Base-by-base conservation (phyloP, 2,888 invertebrate species). In the Harpalus rubripes region DNA sequence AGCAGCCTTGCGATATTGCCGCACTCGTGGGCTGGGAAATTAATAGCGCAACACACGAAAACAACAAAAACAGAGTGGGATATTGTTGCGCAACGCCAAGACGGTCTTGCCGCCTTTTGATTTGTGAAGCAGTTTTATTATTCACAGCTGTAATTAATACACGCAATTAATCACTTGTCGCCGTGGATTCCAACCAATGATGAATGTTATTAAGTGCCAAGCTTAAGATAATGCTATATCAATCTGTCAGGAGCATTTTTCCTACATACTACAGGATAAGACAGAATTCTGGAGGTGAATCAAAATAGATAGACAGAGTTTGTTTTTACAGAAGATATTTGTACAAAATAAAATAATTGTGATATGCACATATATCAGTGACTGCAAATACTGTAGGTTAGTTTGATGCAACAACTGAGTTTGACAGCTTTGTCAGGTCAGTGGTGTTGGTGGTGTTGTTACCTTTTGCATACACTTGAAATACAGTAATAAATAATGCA, bases 151-250 rank as follows among this genome's bases (percentile, higher is more conserved):
- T 85, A 85, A 85, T 85, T 85, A 85, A 85, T 85, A 80, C 85
- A 15, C 22, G 85, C 80, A 72, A 85, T 85, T 85, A 85, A 85
- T 85, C 85, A 85, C 65, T 80, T 85, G 85, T 85, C 85, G 80
- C 80, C 63, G 63, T 52, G 81, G 81, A 41, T 26, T 65, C 32
- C 80, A 18, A 56, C 58, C 56, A 79, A 80, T 85, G 85, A 85
- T 85, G 56, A 80, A 85, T 80, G 85, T 68, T 80, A 85, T 85
- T 85, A 79, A 80, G 80, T 85, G 85, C 85, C 68, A 85, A 85
- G 85, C 85, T 85, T 80, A 85, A 85, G 85, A 85, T 85, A 85
- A 85, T 85, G 79, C 85, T 85, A 56, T 80, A 85, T 85, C 85
- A 85, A 85, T 85, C 85, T 80, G 85, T 85, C 85, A 85, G 68